A percentile compares a stretch with the other conserved stretches of the same genome.
These are phyloP conservation scores for Formica exsecta DNA, from an alignment of 1,140 invertebrate species.

Conservation along the genomic window DNA sequence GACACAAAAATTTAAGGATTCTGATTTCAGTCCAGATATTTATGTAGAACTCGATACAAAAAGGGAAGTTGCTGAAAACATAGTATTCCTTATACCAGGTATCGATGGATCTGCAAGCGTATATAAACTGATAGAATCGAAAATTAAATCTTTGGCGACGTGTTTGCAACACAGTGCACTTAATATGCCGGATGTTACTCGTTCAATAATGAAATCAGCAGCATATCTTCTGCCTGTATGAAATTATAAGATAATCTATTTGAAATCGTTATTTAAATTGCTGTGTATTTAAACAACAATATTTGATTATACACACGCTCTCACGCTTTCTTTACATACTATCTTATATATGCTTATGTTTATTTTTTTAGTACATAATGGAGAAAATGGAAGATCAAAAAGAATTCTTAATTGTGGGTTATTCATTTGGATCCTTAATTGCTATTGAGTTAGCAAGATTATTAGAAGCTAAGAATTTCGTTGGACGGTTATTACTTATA, in stretches of 20 bases:
- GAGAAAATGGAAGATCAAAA: neutral
- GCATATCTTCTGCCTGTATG: conserved; percentile 67
- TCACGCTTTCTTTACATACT: too few relatives aligned
- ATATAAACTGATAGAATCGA: conserved; percentile 85
- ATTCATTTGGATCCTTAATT: conserved; percentile 5
- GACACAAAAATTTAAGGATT: conserved; percentile 77
- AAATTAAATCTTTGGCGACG: conserved; percentile 87
- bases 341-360: neutral
- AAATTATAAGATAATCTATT: neutral
- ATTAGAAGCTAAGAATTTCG: neutral
- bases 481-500: neutral
- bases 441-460: conserved; percentile 16
- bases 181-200: conserved; percentile 15
- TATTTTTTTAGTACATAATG: neutral
- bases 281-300: neutral
- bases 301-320: neutral
- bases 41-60: conserved; percentile 80
- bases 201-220: conserved; percentile 78
- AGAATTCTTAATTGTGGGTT: neutral
- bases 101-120: conserved; percentile 88
- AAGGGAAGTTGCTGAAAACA: conserved; percentile 67
- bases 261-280: neutral
- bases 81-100: conserved; percentile 90
- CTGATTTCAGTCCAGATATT: conserved; percentile 65
- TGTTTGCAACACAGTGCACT: conserved; percentile 87